Evolutionary conservation across 2,888 invertebrate species (phyloP).

Genomic region (Pollenia angustigena): DNA sequence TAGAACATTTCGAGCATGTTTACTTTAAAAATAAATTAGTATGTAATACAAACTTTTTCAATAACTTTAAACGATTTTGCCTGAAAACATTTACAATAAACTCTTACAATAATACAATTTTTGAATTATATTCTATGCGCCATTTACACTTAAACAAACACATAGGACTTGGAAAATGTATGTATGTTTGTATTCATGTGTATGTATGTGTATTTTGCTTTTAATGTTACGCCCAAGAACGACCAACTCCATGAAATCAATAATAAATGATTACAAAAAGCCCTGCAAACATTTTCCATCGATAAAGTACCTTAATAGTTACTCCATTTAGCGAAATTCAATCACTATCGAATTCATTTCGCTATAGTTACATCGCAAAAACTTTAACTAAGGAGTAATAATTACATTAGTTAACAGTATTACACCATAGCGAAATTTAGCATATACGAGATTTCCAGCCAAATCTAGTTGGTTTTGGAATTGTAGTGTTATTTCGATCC

Average conservation of each 20-base stretch:
- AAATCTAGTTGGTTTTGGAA: no score
- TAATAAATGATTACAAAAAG: not conserved
- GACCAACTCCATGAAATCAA: conserved; percentile 23
- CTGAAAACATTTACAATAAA: not conserved
- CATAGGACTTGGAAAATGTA: not conserved
- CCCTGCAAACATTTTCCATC: no score
- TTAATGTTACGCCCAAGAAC: conserved; percentile 19
- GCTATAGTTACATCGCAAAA: no score
- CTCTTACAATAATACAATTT: conserved; percentile 12
- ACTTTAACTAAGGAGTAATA: no score
- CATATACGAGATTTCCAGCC: no score
- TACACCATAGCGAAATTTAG: no score
- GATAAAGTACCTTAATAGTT: no score
- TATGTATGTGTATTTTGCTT: not conserved
- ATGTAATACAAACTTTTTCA: conserved; percentile 3
- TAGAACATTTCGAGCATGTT: not conserved
- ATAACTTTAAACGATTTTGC: conserved; percentile 33
- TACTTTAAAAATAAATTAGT: conserved; percentile 20
- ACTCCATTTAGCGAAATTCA: no score
- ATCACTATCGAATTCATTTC: no score
- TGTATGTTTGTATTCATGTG: not conserved
- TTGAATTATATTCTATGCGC: not conserved
- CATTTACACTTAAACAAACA: not conserved
- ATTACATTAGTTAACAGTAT: no score
- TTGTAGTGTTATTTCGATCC: no score